These are phyloP conservation scores for Dicrurus megarhynchus DNA, from an alignment of 2,113 vertebrate species.

Conservation along the genomic window DNA sequence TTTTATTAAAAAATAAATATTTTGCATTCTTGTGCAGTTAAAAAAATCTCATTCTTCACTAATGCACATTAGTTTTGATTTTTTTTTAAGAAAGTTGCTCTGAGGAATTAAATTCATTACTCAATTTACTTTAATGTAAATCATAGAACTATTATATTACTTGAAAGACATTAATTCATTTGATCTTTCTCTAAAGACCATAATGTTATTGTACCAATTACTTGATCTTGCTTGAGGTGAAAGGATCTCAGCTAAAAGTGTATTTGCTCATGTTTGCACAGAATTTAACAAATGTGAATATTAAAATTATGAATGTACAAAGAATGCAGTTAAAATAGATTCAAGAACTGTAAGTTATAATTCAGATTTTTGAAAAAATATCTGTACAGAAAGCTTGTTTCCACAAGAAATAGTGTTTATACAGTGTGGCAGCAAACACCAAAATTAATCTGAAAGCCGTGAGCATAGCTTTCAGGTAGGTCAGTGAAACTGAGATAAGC, in stretches of 20 bases:
- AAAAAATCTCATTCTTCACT: neutral
- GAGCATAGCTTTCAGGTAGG: neutral
- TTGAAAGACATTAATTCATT: conserved; percentile 46
- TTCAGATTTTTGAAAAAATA: neutral
- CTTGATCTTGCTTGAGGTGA: conserved; percentile 33
- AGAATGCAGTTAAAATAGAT: conserved; percentile 13
- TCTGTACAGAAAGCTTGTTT: neutral
- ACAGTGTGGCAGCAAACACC: neutral
- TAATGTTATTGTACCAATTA: conserved; percentile 55
- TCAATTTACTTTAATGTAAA: neutral
- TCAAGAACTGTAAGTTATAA: neutral
- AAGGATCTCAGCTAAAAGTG: conserved; percentile 12
- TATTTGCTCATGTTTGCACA: neutral
- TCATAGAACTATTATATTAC: neutral
- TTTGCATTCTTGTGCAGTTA: neutral
- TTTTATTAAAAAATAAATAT: neutral
- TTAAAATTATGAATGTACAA: conserved; percentile 7
- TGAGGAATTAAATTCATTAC: conserved; percentile 5
- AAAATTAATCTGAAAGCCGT: neutral
- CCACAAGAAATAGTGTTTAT: neutral
- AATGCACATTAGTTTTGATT: neutral
- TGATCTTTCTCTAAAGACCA: conserved; percentile 18
- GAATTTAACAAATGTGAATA: neutral
- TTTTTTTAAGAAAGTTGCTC: neutral
- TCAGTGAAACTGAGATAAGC: neutral